Evolutionary conservation across 2,888 invertebrate genomes (phyloP), one percentile per base, ranked within the genome.

Genomic region (Phlogophora meticulosa): DNA sequence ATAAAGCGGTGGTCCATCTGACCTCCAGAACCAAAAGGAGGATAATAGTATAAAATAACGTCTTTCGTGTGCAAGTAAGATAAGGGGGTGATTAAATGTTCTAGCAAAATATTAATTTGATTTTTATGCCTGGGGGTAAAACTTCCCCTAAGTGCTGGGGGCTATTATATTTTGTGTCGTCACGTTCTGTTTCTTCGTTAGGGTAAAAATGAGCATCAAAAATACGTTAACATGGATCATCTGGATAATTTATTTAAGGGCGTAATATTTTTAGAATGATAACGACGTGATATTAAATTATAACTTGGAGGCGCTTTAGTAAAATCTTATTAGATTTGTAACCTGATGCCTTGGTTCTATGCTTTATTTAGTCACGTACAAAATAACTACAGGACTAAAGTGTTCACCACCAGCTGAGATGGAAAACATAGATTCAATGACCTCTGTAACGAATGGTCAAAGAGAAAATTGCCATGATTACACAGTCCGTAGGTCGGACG

Each of bases 51-150:
- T 45, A 24, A 51, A 68, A 55, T 58, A 55, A 45, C 34, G 55
- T 60, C 34, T 53, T 52, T 57, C 43, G 56, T 61, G 72, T 36
- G 22, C 43, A 24, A 53, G 34, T 34, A 36, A 55, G 64, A 71
- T 76, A 76, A 53, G 53, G 22, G 28, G 53, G 60, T 72, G 53
- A 78, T 55, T 56, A 70, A 59, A 71, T 58, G 15, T 63, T 51
- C 48, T 61, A 46, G 42, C 24, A 61, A 46, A 58, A 60, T 49
- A 65, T 72, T 72, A 58, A 72, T 66, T 75, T 49, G 24, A 66
- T 53, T 72, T 61, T 75, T 78, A 78, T 67, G 66, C 66, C 43
- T 32, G 36, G 34, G 51, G 74, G 60, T 48, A 22, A 22, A 72
- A 45, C 34, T 15, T 57, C 57, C 73, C 75, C 61, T 76, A 40